Percentiles rank a stretch among this genome's conserved stretches.
These are phyloP conservation scores for Plusia festucae DNA, from an alignment of 2,888 invertebrate genomes.

Conservation along the genomic window DNA sequence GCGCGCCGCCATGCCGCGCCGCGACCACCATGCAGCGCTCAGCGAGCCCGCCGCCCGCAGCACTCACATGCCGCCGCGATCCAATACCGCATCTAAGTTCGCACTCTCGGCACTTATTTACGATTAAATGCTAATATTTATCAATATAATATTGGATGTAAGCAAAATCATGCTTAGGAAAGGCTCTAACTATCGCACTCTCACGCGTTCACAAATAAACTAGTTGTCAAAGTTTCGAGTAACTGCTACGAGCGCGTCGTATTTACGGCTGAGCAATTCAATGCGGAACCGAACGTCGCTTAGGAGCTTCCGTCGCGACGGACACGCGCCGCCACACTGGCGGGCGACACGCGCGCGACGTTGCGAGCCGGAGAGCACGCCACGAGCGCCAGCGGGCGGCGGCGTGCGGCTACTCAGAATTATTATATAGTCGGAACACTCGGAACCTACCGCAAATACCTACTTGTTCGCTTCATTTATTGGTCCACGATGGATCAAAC, in stretches of 20 bases:
- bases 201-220: neutral
- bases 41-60: conserved; percentile 4
- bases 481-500: no score
- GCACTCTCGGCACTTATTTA: neutral
- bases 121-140: neutral
- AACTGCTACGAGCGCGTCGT: conserved; percentile 34
- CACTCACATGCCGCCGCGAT: conserved; percentile 3
- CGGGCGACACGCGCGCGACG: conserved; percentile 30
- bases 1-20: conserved; percentile 69
- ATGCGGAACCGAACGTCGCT: neutral
- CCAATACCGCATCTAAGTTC: neutral
- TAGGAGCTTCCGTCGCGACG: conserved; percentile 30
- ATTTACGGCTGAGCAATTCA: conserved; percentile 9
- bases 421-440: no score
- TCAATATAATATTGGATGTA: neutral
- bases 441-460: no score
- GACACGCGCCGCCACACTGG: conserved; percentile 58
- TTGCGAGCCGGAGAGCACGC: neutral
- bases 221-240: conserved; percentile 45
- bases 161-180: neutral
- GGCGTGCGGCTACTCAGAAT: conserved; percentile 22
- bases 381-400: conserved; percentile 33
- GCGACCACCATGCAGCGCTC: conserved; percentile 43
- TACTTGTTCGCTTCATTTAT: no score
- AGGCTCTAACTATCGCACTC: neutral